Conservation (phyloP, 2,797 vertebrate genomes). For the Kryptolebias ocellatus region DNA sequence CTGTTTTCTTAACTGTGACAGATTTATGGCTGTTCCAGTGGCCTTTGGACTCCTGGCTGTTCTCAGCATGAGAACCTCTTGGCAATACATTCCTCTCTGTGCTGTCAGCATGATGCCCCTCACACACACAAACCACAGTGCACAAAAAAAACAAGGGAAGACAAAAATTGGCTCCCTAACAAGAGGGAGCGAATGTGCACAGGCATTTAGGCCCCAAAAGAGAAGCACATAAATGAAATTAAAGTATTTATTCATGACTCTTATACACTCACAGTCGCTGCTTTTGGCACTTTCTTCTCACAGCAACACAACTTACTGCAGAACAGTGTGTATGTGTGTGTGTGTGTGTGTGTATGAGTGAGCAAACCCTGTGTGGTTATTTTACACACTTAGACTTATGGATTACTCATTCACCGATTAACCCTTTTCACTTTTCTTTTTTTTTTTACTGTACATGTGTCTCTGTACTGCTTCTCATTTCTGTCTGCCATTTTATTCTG, state of each 20-base stretch:
- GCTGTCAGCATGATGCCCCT: conserved; percentile 51
- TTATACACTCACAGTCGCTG: conserved; percentile 14
- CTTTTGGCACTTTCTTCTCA: conserved; percentile 33
- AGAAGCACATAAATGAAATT: conserved; percentile 4
- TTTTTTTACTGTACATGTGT: neutral
- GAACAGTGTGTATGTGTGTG: conserved; percentile 8
- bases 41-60: conserved; percentile 67
- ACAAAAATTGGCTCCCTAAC: conserved; percentile 5
- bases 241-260: conserved; percentile 9
- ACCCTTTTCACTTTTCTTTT: conserved; percentile 6
- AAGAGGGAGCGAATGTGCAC: conserved; percentile 29
- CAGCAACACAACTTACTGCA: conserved; percentile 14
- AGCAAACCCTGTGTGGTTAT: conserved; percentile 2
- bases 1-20: conserved; percentile 18
- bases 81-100: conserved; percentile 60
- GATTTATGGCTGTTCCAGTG: conserved; percentile 59
- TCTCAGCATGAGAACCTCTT: conserved; percentile 68
- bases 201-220: neutral
- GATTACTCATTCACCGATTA: conserved; percentile 22
- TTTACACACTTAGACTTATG: conserved; percentile 18
- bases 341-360: conserved; percentile 8
- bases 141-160: conserved; percentile 13
- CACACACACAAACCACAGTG: conserved; percentile 23
- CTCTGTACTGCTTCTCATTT: conserved; percentile 1
- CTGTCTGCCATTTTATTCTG: conserved; percentile 7